Percentiles rank a stretch among this genome's conserved stretches.
Conservation (phyloP, 2,113 vertebrate species). For the Isichthys henryi region DNA sequence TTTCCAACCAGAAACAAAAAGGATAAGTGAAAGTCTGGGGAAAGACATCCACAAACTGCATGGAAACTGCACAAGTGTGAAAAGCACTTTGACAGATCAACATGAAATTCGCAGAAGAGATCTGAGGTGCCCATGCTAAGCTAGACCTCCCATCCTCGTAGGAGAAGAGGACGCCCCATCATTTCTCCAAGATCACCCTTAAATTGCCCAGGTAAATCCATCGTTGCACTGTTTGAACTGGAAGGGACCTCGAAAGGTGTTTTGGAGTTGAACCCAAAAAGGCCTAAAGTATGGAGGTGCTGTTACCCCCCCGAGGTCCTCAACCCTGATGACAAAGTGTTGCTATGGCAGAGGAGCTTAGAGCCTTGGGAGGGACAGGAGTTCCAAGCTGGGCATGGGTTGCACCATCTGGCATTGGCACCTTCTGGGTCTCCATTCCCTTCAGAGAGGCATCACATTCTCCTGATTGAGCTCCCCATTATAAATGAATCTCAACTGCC, state of each 20-base stretch:
- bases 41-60: constrained; percentile 27
- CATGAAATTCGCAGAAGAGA: constrained; percentile 45
- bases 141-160: background rate
- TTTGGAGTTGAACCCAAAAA: background rate
- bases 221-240: background rate
- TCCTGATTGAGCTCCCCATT: constrained; percentile 62
- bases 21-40: constrained; percentile 18
- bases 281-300: background rate
- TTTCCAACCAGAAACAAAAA: constrained; percentile 50
- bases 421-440: background rate
- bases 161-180: background rate
- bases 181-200: background rate
- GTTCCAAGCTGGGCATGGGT: background rate
- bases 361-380: background rate
- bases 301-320: background rate
- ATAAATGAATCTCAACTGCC: constrained; percentile 59
- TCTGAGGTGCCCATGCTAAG: background rate
- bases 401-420: background rate
- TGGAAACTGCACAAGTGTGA: constrained; percentile 48
- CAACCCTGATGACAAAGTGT: background rate
- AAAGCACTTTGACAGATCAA: constrained; percentile 52
- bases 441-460: constrained; percentile 42
- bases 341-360: background rate
- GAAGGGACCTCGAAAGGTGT: background rate
- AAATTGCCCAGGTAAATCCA: background rate